Evolutionary conservation across 2,113 vertebrate species (phyloP).

Genomic region (Scytalopus superciliaris): DNA sequence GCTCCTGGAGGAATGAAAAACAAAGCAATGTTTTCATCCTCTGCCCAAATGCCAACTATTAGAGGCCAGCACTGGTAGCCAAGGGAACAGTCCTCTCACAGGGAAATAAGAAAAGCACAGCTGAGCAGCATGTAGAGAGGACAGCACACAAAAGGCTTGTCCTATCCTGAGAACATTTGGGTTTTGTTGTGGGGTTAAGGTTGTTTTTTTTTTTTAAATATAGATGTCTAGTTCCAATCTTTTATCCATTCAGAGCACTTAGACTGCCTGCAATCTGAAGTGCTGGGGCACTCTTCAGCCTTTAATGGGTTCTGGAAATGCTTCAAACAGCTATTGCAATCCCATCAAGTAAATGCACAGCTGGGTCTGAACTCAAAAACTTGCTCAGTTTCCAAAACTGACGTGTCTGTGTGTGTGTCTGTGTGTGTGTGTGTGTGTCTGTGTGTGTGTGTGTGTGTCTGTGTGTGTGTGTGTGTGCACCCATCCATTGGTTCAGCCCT

Average conservation of each 20-base stretch:
- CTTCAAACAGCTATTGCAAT: neutral
- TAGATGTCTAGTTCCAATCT: neutral
- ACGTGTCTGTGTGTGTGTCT: neutral
- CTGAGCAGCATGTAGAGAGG: neutral
- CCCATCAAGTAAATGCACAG: neutral
- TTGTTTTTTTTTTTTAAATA: neutral
- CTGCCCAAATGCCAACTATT: constrained; percentile 2
- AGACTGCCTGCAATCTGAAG: neutral
- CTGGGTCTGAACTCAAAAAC: neutral
- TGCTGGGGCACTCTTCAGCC: neutral
- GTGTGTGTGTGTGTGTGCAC: neutral
- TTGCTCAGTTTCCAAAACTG: neutral
- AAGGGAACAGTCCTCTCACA: constrained; percentile 38
- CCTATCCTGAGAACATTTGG: neutral
- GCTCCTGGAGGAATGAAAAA: neutral
- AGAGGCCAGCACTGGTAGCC: constrained; percentile 30
- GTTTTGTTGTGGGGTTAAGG: neutral
- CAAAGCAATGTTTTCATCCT: neutral
- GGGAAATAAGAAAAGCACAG: constrained; percentile 4
- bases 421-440: neutral
- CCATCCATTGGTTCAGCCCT: neutral
- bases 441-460: neutral
- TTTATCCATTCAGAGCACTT: neutral
- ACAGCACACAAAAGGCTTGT: neutral
- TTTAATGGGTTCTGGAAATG: constrained; percentile 22